Percentiles rank a stretch among this genome's conserved stretches.
These are phyloP conservation scores for Callosobruchus maculatus DNA, from an alignment of 2,888 invertebrate species.

Conservation along the genomic window DNA sequence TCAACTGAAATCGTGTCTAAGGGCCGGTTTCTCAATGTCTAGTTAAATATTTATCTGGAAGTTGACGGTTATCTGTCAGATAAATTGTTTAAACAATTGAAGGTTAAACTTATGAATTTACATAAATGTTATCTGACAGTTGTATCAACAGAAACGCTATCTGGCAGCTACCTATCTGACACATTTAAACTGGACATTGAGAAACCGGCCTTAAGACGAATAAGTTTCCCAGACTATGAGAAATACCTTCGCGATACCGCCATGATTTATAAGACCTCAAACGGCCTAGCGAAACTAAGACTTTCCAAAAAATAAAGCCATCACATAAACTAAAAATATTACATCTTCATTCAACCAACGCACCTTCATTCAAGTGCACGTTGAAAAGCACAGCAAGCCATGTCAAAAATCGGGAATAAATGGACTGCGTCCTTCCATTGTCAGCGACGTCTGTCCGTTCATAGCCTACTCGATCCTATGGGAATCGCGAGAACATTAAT, in stretches of 20 bases:
- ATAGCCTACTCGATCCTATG: conserved; percentile 34
- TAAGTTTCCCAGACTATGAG: conserved; percentile 9
- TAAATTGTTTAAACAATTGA: too few relatives aligned
- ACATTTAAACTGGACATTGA: too few relatives aligned
- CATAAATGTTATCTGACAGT: too few relatives aligned
- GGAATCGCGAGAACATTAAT: conserved; percentile 45
- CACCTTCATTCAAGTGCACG: conserved; percentile 30
- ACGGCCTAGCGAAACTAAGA: conserved; percentile 33
- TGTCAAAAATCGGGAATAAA: conserved; percentile 44
- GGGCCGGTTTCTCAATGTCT: too few relatives aligned
- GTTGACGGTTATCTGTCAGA: too few relatives aligned
- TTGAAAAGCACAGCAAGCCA: conserved; percentile 41
- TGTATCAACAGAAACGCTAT: too few relatives aligned
- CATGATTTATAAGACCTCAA: conserved; percentile 45
- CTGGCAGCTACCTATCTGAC: too few relatives aligned
- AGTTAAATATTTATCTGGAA: too few relatives aligned
- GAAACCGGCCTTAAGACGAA: too few relatives aligned
- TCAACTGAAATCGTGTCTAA: too few relatives aligned
- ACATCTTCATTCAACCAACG: conserved; percentile 32
- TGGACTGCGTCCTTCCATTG: conserved; percentile 25
- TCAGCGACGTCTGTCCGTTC: conserved; percentile 5
- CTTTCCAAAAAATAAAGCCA: conserved; percentile 38
- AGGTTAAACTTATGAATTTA: too few relatives aligned
- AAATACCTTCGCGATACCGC: conserved; percentile 21
- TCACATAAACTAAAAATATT: conserved; percentile 40